Evolutionary conservation across 92 coral and sea anemone genomes (phyloP).

Genomic region (Porites lobata): DNA sequence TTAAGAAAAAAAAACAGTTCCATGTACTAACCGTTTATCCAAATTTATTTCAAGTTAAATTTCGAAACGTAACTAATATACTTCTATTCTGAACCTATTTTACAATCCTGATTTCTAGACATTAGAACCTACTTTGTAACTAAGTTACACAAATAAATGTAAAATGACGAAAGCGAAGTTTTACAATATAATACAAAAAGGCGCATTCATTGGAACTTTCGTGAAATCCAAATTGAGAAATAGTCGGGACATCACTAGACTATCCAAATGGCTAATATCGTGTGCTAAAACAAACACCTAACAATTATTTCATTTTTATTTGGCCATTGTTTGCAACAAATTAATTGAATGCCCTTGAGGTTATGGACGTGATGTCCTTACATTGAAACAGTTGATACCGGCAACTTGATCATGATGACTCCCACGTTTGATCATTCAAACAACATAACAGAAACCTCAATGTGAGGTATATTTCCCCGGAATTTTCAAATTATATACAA

Average conservation of each 20-base stretch:
- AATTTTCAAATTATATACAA: neutral
- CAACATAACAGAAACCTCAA: neutral
- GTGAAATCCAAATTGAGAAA: neutral
- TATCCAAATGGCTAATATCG: no score
- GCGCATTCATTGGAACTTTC: neutral
- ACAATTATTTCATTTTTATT: slow-evolving; percentile 14
- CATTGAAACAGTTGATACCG: neutral
- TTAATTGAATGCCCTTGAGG: slow-evolving; percentile 8
- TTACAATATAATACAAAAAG: no score
- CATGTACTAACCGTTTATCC: no score
- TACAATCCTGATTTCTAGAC: no score
- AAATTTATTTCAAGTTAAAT: no score
- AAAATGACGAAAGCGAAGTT: neutral
- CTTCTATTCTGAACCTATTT: no score
- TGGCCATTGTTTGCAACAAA: slow-evolving; percentile 19
- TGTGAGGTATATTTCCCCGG: neutral
- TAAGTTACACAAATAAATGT: no score
- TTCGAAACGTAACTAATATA: no score
- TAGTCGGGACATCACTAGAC: neutral
- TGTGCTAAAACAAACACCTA: neutral
- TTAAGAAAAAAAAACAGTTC: no score
- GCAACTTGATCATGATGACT: no score
- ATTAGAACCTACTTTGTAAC: no score
- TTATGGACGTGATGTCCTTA: slow-evolving; percentile 26
- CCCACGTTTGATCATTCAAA: neutral